Evolutionary conservation across 30 jellyfish, hydroid and myxozoan genomes (phyloP), one percentile per base, ranked within the genome.

Genomic region (Turritopsis dohrnii): DNA sequence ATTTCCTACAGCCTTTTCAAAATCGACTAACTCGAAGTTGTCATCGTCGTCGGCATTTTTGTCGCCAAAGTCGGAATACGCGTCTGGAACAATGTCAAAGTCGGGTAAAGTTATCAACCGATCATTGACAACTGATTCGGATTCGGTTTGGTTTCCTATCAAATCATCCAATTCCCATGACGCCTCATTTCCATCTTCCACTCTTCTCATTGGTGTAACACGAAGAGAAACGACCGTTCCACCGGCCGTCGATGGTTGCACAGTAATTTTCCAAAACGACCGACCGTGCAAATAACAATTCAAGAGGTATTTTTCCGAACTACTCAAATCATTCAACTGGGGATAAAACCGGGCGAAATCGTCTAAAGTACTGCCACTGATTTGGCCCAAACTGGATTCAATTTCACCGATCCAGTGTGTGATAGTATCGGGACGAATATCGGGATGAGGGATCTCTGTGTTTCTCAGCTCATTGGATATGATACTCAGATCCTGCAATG

Each of bases 251-350:
- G 77, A 69, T 0, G 77, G 77, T 69, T 69, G 77, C 9, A 69
- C 77, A 21, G 66, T n/a, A 52, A 77, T 76, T 77, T 53, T 60
- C 29, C 85, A 60, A 77, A 77, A 77, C 71, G 29, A 77, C 17
- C 66, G 66, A 30, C 85, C 85, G 28, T 60, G 71, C 8, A 77
- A 77, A 52, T 29, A 77, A 77, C 85, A 77, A 77, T 77, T 26
- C 66, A 77, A 60, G 9, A 77, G 25, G 53, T 77, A 77, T 29
- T 29, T 30, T 29, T 77, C 85, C 28, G 85, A 53, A 21, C 29
- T 66, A 20, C 72, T 28, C 53, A 77, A 30, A 20, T 77, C 72
- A 16, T 24, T 29, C 21, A 77, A 18, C n/a, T 77, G 71, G 0
- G 85, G 85, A 1, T 29, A 77, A 77, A 17, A 28, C 19, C 85